Percentiles rank a stretch among this genome's conserved stretches.
These are phyloP conservation scores for human DNA, from an alignment of 2,113 vertebrate species.

Conservation along the genomic window GRCh38 chr6:5366501-5367000, in stretches of 20 bases:
- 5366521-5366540: not conserved
- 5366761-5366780: not conserved
- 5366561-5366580: not conserved
- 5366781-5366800: not conserved
- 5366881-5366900: not conserved
- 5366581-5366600: not conserved
- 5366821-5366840: not conserved
- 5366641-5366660: not conserved
- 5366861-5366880: not conserved
- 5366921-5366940: not conserved
- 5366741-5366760: not conserved
- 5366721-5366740: not conserved
- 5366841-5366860: not conserved
- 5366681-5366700: not conserved
- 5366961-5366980: not conserved
- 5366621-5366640: not conserved
- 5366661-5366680: not conserved
- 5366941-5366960: slow-evolving; percentile 6
- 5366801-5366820: not conserved
- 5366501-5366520: not conserved
- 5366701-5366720: not conserved
- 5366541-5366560: not conserved
- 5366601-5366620: not conserved
- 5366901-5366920: not conserved
- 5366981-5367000: slow-evolving; percentile 3